These are phyloP conservation scores for Ips nitidus DNA, from an alignment of 1,140 invertebrate genomes.

Conservation along the genomic window DNA sequence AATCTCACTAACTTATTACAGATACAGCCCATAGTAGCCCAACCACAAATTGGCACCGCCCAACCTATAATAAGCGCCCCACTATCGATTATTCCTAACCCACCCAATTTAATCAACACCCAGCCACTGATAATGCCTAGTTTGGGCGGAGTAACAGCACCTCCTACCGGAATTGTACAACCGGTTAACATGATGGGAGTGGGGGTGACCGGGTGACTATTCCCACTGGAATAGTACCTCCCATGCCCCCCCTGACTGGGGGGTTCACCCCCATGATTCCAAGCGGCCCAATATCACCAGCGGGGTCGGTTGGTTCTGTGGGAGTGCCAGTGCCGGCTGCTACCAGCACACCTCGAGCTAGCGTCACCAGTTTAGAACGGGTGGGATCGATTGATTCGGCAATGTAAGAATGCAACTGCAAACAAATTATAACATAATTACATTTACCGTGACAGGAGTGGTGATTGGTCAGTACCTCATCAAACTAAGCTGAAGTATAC, in stretches of 20 bases:
- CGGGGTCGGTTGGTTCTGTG: conserved; percentile 27
- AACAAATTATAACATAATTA: neutral
- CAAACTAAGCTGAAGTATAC: conserved; percentile 91
- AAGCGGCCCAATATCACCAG: conserved; percentile 21
- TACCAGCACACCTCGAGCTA: conserved; percentile 49
- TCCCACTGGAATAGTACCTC: conserved; percentile 49
- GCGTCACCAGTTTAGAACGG: conserved; percentile 49
- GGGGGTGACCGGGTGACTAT: conserved; percentile 32
- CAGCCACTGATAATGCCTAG: conserved; percentile 23
- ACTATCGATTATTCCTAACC: conserved; percentile 8
- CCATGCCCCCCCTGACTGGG: conserved; percentile 40
- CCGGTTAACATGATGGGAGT: conserved; percentile 31
- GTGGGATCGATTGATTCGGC: conserved; percentile 52
- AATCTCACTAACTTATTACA: neutral
- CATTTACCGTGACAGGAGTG: conserved; percentile 45
- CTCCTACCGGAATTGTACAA: conserved; percentile 34
- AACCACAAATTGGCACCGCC: conserved; percentile 36
- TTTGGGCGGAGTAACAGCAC: conserved; percentile 9
- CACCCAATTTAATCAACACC: conserved; percentile 12
- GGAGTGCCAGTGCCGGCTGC: conserved; percentile 35
- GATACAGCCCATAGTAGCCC: conserved; percentile 14
- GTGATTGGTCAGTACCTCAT: conserved; percentile 88
- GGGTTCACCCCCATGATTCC: conserved; percentile 20
- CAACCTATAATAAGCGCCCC: conserved; percentile 34
- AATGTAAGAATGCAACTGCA: conserved; percentile 50